Conservation (phyloP, 2,113 vertebrate genomes). For the Notechis scutatus region DNA sequence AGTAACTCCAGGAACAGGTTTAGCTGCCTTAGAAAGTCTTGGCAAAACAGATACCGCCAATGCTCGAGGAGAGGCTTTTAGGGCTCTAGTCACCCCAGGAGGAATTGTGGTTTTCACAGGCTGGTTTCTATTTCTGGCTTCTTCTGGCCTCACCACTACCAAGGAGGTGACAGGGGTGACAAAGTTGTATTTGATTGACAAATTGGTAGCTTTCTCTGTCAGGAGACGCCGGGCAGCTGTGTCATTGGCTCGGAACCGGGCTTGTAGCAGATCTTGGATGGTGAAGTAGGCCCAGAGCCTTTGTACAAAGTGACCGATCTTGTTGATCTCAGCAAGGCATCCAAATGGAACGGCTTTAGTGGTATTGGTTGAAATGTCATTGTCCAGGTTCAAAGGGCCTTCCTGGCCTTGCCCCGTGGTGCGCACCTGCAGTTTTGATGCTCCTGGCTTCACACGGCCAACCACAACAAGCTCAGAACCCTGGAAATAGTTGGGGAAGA, state of each 20-base stretch:
- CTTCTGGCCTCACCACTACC: slow-evolving; percentile 76
- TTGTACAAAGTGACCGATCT: slow-evolving; percentile 68
- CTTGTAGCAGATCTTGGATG: slow-evolving; percentile 76
- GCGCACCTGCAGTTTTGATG: slow-evolving; percentile 67
- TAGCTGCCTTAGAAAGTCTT: slow-evolving; percentile 33
- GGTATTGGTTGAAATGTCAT: slow-evolving; percentile 58
- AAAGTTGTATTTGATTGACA: slow-evolving; percentile 83
- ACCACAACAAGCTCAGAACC: slow-evolving; percentile 81
- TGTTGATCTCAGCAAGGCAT: slow-evolving; percentile 49
- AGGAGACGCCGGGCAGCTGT: slow-evolving; percentile 64
- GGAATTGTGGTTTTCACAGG: not conserved
- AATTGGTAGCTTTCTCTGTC: slow-evolving; percentile 74
- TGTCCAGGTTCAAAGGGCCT: slow-evolving; percentile 55
- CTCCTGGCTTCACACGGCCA: slow-evolving; percentile 68
- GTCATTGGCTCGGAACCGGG: slow-evolving; percentile 69
- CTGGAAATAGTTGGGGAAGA: slow-evolving; percentile 81
- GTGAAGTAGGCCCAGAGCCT: slow-evolving; percentile 83
- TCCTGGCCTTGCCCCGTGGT: slow-evolving; percentile 59
- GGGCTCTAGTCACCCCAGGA: not conserved
- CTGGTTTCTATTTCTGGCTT: not conserved
- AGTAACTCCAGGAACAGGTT: not conserved
- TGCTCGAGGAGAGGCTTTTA: not conserved
- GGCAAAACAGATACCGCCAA: not conserved
- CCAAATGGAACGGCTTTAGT: slow-evolving; percentile 46
- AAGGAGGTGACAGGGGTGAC: slow-evolving; percentile 82